A percentile compares a stretch with the other conserved stretches of the same genome.
phyloP scores from a whole-genome alignment of 2,113 vertebrate species.

The Nematolebias whitei region DNA sequence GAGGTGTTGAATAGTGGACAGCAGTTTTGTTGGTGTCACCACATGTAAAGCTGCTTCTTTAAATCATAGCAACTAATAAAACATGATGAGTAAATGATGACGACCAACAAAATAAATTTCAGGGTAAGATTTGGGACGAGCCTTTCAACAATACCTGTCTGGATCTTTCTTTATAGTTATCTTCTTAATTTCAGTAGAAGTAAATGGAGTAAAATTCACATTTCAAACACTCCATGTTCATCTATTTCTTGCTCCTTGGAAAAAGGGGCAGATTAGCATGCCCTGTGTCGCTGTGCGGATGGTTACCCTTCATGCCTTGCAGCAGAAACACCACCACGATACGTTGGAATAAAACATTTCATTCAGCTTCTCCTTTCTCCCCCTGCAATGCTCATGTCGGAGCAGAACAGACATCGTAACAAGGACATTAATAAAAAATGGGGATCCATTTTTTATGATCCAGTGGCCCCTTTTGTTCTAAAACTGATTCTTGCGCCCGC shows the following conservation, averaged over 20 bases:
- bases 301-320: background rate
- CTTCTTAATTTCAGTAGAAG: no score
- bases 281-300: background rate
- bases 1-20: no score
- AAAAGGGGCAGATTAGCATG: conserved; percentile 1
- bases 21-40: no score
- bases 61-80: no score
- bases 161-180: no score
- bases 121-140: no score
- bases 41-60: no score
- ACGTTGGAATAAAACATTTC: conserved; percentile 8
- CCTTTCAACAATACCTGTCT: no score
- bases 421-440: conserved; percentile 74
- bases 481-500: conserved; percentile 49
- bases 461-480: conserved; percentile 60
- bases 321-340: conserved; percentile 27
- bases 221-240: background rate
- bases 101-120: no score
- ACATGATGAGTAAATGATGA: no score
- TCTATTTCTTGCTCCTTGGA: background rate
- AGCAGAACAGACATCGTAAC: conserved; percentile 59
- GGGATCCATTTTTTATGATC: conserved; percentile 74
- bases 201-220: no score
- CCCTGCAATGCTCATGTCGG: conserved; percentile 32
- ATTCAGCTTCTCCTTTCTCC: conserved; percentile 6